phyloP scores from a whole-genome alignment of 2,888 invertebrate species.

The Gastracanthus pulcherrimus region DNA sequence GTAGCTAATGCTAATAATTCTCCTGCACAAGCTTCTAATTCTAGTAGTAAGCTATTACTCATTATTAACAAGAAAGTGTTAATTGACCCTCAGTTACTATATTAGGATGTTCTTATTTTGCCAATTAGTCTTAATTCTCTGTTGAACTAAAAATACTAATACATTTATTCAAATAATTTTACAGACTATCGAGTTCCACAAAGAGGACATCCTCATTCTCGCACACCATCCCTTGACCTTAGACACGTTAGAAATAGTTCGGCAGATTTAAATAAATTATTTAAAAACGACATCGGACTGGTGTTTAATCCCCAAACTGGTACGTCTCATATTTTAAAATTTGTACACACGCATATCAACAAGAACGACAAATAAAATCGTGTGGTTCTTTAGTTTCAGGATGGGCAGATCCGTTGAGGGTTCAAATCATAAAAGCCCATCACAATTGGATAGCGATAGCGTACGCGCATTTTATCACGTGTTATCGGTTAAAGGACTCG shows the following conservation, averaged over 20 bases:
- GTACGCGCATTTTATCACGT: slow-evolving; percentile 96
- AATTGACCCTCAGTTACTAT: not conserved
- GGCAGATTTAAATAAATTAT: slow-evolving; percentile 86
- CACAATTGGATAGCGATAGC: slow-evolving; percentile 99
- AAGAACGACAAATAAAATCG: slow-evolving; percentile 21
- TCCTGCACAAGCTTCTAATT: slow-evolving; percentile 56
- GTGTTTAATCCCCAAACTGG: slow-evolving; percentile 83
- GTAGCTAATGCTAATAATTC: slow-evolving; percentile 58
- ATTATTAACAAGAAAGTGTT: not conserved
- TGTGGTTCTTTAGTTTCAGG: slow-evolving; percentile 80
- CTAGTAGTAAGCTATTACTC: slow-evolving; percentile 59
- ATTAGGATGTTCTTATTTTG: not conserved
- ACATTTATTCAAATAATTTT: not conserved
- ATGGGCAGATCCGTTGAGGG: slow-evolving; percentile 92
- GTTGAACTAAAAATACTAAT: no score
- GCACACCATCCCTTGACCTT: slow-evolving; percentile 90
- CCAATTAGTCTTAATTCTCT: no score
- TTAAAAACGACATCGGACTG: slow-evolving; percentile 85
- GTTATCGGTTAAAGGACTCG: slow-evolving; percentile 96
- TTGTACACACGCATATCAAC: not conserved
- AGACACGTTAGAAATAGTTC: slow-evolving; percentile 87
- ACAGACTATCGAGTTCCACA: slow-evolving; percentile 84
- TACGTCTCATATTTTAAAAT: slow-evolving; percentile 54
- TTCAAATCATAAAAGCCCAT: slow-evolving; percentile 96
- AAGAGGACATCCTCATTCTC: slow-evolving; percentile 83